Evolutionary conservation across 37 sponge, comb jelly and placozoan genomes (phyloP).

Genomic region (Axinella damicornis): DNA sequence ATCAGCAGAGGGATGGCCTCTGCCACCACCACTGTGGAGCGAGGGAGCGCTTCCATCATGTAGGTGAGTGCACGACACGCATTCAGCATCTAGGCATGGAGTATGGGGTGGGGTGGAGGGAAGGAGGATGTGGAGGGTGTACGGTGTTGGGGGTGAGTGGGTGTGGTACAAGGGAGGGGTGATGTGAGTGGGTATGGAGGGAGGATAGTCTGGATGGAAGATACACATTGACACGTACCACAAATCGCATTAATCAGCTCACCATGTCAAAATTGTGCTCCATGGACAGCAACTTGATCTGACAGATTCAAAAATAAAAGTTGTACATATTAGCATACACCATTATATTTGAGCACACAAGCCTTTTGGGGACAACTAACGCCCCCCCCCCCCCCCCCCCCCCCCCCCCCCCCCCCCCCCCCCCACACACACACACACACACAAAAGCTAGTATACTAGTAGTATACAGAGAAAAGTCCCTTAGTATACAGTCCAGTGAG

Average conservation of each 20-base stretch:
- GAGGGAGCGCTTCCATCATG: slow-evolving; percentile 97
- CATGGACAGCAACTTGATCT: slow-evolving; percentile 77
- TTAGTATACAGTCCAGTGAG: too few species aligned
- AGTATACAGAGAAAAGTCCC: too few species aligned
- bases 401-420: neutral
- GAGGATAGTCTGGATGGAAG: too few species aligned
- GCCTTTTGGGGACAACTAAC: too few species aligned
- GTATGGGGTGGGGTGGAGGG: neutral
- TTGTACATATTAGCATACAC: too few species aligned
- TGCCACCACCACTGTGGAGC: slow-evolving; percentile 72
- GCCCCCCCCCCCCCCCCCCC: neutral
- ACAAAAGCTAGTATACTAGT: too few species aligned
- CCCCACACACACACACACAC: too few species aligned
- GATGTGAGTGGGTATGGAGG: too few species aligned
- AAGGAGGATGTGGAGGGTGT: neutral
- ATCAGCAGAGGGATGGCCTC: slow-evolving; percentile 84
- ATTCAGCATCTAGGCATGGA: slow-evolving; percentile 79
- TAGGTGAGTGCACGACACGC: slow-evolving; percentile 96
- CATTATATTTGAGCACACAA: too few species aligned
- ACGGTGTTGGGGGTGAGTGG: neutral
- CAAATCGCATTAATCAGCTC: neutral
- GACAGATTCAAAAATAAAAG: too few species aligned
- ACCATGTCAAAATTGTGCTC: slow-evolving; percentile 98
- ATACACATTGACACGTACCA: too few species aligned
- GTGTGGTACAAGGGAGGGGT: too few species aligned